Conservation (phyloP, 2,797 vertebrate species). For the Fringilla coelebs region DNA sequence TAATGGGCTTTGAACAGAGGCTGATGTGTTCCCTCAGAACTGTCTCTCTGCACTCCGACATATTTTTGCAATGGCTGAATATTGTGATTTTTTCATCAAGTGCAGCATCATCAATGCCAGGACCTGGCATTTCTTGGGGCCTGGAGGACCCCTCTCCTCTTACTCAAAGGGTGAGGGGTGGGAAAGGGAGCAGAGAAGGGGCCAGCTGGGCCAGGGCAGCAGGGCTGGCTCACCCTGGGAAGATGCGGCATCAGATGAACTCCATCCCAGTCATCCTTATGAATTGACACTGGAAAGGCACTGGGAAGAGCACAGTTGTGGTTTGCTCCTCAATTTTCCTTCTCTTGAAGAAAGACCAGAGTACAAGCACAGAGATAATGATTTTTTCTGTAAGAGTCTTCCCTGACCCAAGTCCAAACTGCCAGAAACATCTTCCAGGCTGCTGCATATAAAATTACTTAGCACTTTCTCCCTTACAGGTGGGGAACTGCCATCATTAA, state of each 20-base stretch:
- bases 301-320: not conserved
- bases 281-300: not conserved
- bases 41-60: not conserved
- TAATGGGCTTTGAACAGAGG: not conserved
- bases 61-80: not conserved
- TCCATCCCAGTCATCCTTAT: not conserved
- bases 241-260: not conserved
- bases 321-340: not conserved
- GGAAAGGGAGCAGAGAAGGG: not conserved
- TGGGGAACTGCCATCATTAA: not conserved
- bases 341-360: not conserved
- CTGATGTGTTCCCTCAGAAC: not conserved
- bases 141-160: not conserved
- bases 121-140: rapidly evolving
- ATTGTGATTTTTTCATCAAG: not conserved
- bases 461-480: not conserved
- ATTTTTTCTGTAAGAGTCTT: not conserved
- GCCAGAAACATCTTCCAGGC: not conserved
- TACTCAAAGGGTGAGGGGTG: rapidly evolving
- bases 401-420: not conserved
- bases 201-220: rapidly evolving
- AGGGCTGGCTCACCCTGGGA: not conserved
- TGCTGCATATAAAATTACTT: not conserved
- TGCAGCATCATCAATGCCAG: not conserved
- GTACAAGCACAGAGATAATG: not conserved